Evolutionary conservation across 2,113 vertebrate species (phyloP).

Genomic region (Gnathonemus echidnorhynchus): DNA sequence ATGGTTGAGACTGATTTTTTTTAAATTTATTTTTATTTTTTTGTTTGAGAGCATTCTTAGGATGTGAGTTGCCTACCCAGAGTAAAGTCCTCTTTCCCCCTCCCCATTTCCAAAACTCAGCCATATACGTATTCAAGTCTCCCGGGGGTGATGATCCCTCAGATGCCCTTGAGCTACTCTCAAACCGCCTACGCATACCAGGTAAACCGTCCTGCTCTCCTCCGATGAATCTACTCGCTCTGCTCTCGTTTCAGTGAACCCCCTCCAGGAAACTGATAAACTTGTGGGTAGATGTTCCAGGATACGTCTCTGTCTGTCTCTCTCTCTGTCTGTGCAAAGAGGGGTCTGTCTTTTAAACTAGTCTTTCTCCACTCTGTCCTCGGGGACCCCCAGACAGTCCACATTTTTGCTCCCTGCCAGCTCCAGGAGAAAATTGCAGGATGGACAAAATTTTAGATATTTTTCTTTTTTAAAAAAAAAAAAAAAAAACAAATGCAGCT

Average conservation of each 20-base stretch:
- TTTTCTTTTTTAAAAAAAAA: too few relatives aligned
- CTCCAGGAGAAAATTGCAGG: not conserved
- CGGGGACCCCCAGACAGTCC: not conserved
- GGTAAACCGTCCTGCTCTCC: slow-evolving; percentile 51
- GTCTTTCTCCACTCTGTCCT: not conserved
- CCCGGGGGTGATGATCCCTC: slow-evolving; percentile 66
- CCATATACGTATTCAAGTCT: slow-evolving; percentile 69
- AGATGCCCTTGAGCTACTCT: slow-evolving; percentile 75
- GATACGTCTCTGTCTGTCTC: too few relatives aligned
- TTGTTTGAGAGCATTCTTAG: not conserved
- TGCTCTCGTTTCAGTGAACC: not conserved
- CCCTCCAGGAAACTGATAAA: not conserved
- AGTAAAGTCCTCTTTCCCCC: not conserved
- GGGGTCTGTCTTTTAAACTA: not conserved
- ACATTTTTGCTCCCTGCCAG: not conserved
- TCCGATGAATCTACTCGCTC: not conserved
- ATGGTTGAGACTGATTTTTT: not conserved
- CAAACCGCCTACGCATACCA: slow-evolving; percentile 72
- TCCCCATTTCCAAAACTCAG: slow-evolving; percentile 43
- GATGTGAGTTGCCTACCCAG: not conserved
- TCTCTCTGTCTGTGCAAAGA: not conserved
- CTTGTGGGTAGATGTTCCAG: not conserved
- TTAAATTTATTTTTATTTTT: too few relatives aligned
- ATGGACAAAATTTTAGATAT: not conserved
- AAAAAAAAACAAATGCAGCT: too few relatives aligned